Conservation (phyloP, 2,797 vertebrate genomes). For the Alosa sapidissima region DNA sequence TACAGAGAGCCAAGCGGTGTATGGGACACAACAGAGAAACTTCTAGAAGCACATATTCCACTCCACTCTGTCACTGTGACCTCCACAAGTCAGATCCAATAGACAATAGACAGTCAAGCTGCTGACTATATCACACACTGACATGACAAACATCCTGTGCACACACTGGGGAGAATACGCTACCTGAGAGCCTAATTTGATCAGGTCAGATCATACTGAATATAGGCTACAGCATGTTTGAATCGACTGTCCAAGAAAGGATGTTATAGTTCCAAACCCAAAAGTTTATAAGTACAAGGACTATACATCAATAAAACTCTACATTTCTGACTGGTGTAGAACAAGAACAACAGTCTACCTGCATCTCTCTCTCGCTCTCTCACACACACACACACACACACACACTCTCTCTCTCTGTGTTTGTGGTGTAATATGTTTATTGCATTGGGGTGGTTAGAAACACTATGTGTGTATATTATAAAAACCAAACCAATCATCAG, state of each 20-base stretch:
- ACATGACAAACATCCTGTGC: background rate
- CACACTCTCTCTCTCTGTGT: background rate
- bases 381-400: no score
- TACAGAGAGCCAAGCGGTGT: background rate
- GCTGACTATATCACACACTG: background rate
- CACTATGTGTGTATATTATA: background rate
- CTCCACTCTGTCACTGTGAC: background rate
- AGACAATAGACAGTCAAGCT: conserved; percentile 5
- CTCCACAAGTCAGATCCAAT: background rate
- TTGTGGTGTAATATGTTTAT: background rate
- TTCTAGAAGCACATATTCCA: background rate
- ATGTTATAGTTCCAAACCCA: background rate
- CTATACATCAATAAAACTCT: background rate
- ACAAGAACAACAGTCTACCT: background rate
- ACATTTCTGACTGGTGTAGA: no score
- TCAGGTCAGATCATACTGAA: background rate
- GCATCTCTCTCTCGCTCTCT: conserved; percentile 30
- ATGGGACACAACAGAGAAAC: background rate
- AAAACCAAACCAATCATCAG: background rate
- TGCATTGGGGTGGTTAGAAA: background rate
- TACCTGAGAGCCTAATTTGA: background rate
- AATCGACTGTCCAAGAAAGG: background rate
- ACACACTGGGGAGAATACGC: background rate
- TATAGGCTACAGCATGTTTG: background rate
- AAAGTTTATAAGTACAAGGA: background rate